Percentiles rank a stretch among this genome's conserved stretches.
These are phyloP conservation scores for Dicrostonyx torquatus DNA, from an alignment of 2,797 vertebrate genomes.

Conservation along the genomic window DNA sequence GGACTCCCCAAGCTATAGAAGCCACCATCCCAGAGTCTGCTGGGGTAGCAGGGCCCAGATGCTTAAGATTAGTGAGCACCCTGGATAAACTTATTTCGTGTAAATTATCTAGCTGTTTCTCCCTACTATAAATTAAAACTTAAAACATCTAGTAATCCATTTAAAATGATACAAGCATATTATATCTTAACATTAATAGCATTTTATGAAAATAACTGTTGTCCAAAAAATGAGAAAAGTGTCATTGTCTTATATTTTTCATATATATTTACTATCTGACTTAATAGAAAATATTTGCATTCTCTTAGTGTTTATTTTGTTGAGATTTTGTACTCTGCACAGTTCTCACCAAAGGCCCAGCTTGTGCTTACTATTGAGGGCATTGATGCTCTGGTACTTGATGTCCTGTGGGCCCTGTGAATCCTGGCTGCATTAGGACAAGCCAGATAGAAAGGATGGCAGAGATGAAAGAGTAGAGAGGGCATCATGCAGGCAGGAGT, in stretches of 20 bases:
- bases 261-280: conserved; percentile 23
- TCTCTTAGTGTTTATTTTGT: not conserved
- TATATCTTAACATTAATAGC: not conserved
- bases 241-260: conserved; percentile 15
- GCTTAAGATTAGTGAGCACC: not conserved
- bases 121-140: conserved; percentile 37
- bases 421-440: not conserved
- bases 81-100: not conserved
- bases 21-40: not conserved
- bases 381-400: not conserved
- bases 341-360: not conserved
- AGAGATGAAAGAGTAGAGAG: not conserved
- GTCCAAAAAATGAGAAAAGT: not conserved
- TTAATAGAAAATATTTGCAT: not conserved
- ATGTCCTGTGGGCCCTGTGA: not conserved
- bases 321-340: not conserved
- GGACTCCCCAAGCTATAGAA: not conserved
- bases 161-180: not conserved
- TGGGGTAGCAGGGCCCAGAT: too few relatives aligned
- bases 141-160: conserved; percentile 17
- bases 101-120: not conserved
- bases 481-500: not conserved
- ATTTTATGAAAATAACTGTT: conserved; percentile 32
- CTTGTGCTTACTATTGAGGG: not conserved
- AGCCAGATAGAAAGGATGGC: not conserved